phyloP scores from a whole-genome alignment of 2,888 invertebrate species.

The Hemistola chrysoprasaria region DNA sequence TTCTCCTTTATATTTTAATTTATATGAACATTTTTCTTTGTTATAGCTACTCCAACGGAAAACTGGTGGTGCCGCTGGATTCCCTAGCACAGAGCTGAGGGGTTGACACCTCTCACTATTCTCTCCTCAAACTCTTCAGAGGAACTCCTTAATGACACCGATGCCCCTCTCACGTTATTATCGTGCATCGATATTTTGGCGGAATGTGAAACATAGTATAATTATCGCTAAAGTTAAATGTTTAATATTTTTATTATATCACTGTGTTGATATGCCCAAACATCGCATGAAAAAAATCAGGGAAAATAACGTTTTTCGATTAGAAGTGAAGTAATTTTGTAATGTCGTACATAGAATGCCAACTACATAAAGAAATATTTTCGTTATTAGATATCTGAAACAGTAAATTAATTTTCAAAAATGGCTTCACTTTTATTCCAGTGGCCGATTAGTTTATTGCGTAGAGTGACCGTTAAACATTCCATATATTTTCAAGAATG shows the following conservation, averaged over 20 bases:
- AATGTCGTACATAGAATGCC: too few species aligned
- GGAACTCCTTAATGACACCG: constrained; percentile 54
- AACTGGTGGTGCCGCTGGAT: constrained; percentile 83
- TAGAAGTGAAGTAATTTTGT: too few species aligned
- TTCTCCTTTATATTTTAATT: neutral
- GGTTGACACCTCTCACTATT: constrained; percentile 60
- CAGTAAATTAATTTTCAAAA: too few species aligned
- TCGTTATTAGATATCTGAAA: neutral
- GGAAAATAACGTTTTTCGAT: too few species aligned
- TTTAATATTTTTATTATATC: too few species aligned
- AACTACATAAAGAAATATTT: too few species aligned
- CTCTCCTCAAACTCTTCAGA: constrained; percentile 69
- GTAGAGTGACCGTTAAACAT: constrained; percentile 39
- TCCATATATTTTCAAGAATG: constrained; percentile 42
- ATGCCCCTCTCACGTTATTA: too few species aligned
- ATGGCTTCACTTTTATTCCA: neutral
- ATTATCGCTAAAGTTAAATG: too few species aligned
- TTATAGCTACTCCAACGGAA: constrained; percentile 81
- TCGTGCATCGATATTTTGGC: too few species aligned
- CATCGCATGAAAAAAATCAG: too few species aligned
- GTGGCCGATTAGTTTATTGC: constrained; percentile 14
- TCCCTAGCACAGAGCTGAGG: constrained; percentile 80
- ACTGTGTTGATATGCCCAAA: too few species aligned
- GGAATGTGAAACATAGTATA: too few species aligned
- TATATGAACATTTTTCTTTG: constrained; percentile 45